Base-by-base conservation (phyloP, 2,888 invertebrate species). In the Parnassius mnemosyne region DNA sequence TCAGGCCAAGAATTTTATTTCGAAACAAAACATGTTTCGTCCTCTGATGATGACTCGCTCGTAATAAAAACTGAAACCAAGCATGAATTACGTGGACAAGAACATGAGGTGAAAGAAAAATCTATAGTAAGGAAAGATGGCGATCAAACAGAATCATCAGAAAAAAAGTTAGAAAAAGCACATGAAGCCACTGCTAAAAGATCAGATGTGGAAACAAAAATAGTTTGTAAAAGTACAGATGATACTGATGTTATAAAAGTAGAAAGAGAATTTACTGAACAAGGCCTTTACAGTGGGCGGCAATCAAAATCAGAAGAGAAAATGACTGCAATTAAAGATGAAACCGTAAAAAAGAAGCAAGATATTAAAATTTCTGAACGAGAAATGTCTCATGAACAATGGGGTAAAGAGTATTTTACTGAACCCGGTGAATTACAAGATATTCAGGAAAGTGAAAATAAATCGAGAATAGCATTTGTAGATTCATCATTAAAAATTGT, bases 351-450 rank as follows among this genome's bases (percentile, higher is more conserved):
- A 67, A 92, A 89, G 69, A 87, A 87, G 68, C 84, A 91, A 61
- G 92, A 92, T 75, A 78, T 92, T 0, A 92, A 92, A 78, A 92
- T 92, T 68, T 92, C 92, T 3, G 92, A 92, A 77, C 79, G 92
- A 70, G 92, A 92, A 70, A 70, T 92, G 66, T 91, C 85, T 9
- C 91, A 92, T 73, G 92, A 92, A 67, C 91, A 92, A 66, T 92
- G 92, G 92, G 92, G 92, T 7, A 92, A 91, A 71, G 92, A 92
- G 79, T 92, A 92, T 74, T 92, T 92, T 64, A 90, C 89, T 11
- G 88, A 92, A 73, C 86, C 89, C 49, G 87, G 80, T 56, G 92
- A 92, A 68, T 70, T 92, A 53, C 87, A 92, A 74, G 81, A 89
- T 54, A 89, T 92, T 10, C 79, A 83, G 65, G 92, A 91, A 77